These are phyloP conservation scores for Ganaspis brasiliensis DNA, from an alignment of 2,888 invertebrate species.

Conservation along the genomic window DNA sequence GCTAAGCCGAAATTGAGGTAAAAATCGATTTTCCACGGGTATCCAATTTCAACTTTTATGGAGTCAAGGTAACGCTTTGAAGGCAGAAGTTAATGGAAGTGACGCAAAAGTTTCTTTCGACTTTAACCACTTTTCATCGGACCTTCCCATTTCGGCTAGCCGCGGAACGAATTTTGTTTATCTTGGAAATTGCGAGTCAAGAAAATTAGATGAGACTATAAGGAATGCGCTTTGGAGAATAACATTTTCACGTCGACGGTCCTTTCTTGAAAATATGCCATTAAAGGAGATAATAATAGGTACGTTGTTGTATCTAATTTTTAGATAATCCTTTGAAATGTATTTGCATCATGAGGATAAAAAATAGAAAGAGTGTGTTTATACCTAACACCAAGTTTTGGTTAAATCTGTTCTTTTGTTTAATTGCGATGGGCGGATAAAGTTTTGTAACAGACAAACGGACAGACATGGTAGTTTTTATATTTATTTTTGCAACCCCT, in stretches of 20 bases:
- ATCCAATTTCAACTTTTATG: constrained; percentile 34
- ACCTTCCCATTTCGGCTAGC: neutral
- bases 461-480: no score
- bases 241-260: neutral
- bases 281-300: no score
- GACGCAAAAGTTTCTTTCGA: constrained; percentile 31
- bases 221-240: neutral
- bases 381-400: no score
- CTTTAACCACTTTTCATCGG: constrained; percentile 31
- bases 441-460: no score
- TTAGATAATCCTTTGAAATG: no score
- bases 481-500: no score
- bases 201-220: neutral
- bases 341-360: no score
- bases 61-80: constrained; percentile 36
- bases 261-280: no score
- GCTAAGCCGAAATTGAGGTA: constrained; percentile 29
- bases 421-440: no score
- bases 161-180: constrained; percentile 25
- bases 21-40: constrained; percentile 39
- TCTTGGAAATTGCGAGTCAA: constrained; percentile 10
- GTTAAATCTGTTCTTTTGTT: no score
- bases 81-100: constrained; percentile 29
- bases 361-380: no score
- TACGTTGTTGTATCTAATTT: no score